A percentile compares a stretch with the other conserved stretches of the same genome.
phyloP scores from a whole-genome alignment of 2,113 vertebrate species.

The Apodemus speciosus region DNA sequence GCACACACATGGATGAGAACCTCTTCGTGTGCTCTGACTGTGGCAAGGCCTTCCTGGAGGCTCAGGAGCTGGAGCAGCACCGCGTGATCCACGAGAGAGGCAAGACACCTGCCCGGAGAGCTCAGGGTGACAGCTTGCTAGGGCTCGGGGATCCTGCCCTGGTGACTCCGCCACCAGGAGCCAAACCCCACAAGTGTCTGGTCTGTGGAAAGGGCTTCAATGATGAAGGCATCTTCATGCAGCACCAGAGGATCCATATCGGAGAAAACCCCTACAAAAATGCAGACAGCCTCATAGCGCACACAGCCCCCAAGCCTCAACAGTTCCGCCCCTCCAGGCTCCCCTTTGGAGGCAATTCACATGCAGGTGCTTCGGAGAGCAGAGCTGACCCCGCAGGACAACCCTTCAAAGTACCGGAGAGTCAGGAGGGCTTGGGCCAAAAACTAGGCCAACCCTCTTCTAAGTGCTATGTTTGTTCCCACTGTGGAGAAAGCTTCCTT shows the following conservation, averaged over 20 bases:
- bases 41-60: conserved; percentile 87
- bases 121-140: conserved; percentile 62
- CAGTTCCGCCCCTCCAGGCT: conserved; percentile 70
- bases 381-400: conserved; percentile 64
- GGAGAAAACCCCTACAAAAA: conserved; percentile 80
- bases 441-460: conserved; percentile 73
- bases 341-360: conserved; percentile 75
- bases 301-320: conserved; percentile 54
- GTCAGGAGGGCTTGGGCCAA: conserved; percentile 75
- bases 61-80: conserved; percentile 78
- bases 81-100: conserved; percentile 75
- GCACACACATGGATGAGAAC: conserved; percentile 90
- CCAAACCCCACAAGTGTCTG: conserved; percentile 81
- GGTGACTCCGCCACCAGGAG: conserved; percentile 69
- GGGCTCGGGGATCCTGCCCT: conserved; percentile 69
- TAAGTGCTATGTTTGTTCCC: conserved; percentile 79
- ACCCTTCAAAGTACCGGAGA: conserved; percentile 75
- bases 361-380: conserved; percentile 64
- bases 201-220: conserved; percentile 81
- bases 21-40: conserved; percentile 87
- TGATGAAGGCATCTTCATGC: conserved; percentile 75
- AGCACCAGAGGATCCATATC: conserved; percentile 77
- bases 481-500: conserved; percentile 81
- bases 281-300: conserved; percentile 53
- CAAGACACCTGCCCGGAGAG: conserved; percentile 71